Evolutionary conservation across 2,113 vertebrate species (phyloP), one percentile per base, ranked within the genome.

Genomic region (Macquaria ambigua): DNA sequence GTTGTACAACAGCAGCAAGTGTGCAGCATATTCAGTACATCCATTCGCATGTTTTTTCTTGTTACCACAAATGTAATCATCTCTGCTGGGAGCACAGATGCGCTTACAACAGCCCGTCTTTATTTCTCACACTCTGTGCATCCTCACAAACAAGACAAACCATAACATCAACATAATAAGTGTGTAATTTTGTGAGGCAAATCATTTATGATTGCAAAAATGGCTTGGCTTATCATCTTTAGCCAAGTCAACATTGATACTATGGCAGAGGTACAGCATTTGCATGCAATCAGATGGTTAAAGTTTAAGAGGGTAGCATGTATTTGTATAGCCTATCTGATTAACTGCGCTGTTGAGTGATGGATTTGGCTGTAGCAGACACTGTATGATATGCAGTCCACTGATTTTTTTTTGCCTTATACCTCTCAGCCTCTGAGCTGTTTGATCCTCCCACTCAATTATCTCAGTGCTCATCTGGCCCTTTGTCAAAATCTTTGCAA

Each of bases 361-460:
- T 76, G 64, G 18, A 83, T 77, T 71, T 79, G 59, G 11, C 37
- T 90, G 75, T 48, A 59, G 61, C 83, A 86, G 81, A 71, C 76
- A 63, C 50, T 70, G 9, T 59, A 64, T 34, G 9, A 18, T 77
- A 34, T 84, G 55, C 82, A 77, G 68, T 87, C 67, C 52, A 53
- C 71, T 76, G 63, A 56, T 78, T 75, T n/a, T 75, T n/a, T 28
- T 53, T 12, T 69, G n/a, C 11, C 55, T 61, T 39, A 84, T 76
- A 12, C 82, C 77, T 58, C 77, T 41, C 74, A 79, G 62, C 66
- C 73, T 68, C 63, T 70, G 63, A 86, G 77, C 73, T 71, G 58
- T 88, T 81, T 92, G 85, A 91, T 91, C 87, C 83, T 83, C 89
- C 91, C 55, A 75, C 90, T 86, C 75, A 71, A 71, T 94, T 85